Base-by-base conservation (phyloP, 2,797 vertebrate species). In the Etheostoma nigrum region DNA sequence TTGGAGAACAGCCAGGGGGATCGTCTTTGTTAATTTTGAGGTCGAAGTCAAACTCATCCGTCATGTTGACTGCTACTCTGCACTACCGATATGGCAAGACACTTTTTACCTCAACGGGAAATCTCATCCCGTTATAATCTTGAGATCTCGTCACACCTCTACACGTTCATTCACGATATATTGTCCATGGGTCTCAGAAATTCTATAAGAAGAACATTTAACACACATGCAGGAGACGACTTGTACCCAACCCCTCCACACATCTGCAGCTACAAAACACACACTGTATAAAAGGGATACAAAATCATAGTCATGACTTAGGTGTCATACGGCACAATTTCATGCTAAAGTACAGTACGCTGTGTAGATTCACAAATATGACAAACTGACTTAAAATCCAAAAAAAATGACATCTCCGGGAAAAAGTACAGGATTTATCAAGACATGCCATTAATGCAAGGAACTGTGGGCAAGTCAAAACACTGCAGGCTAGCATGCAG, bases 401-500 rank as follows among this genome's bases (percentile, higher is more conserved):
- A 71, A 55, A 23, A 19, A 48, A 72, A 75, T 27, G 25, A 70
- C 52, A 78, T 51, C 36, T 23, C 65, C 8, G 45, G 4, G 21
- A 47, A 59, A 81, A 25, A 18, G 0, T 23, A 16, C 52, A 60
- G 40, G 42, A 57, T 47, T 76, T 14, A 75, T 64, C 3, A 70
- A 78, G 18, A 67, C 82, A 89, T 81, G 86, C 84, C 58, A 74
- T 77, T 67, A 67, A 71, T 69, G 58, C 25, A 79, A 79, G n/a
- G 55, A 64, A 69, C 5, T 63, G 49, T 59, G 63, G 69, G 71
- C 62, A 54, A 87, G 67, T 76, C 52, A 81, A 86, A 67, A 89
- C 30, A 67, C 36, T 25, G 57, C 61, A 79, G 74, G 64, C 65
- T 10, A 62, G 77, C 94, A 94, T 94, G 93, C 94, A 87, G 69